Percentiles rank a stretch among this genome's conserved stretches.
phyloP scores from a whole-genome alignment of 2,113 vertebrate genomes.

The Lophochroa leadbeateri region DNA sequence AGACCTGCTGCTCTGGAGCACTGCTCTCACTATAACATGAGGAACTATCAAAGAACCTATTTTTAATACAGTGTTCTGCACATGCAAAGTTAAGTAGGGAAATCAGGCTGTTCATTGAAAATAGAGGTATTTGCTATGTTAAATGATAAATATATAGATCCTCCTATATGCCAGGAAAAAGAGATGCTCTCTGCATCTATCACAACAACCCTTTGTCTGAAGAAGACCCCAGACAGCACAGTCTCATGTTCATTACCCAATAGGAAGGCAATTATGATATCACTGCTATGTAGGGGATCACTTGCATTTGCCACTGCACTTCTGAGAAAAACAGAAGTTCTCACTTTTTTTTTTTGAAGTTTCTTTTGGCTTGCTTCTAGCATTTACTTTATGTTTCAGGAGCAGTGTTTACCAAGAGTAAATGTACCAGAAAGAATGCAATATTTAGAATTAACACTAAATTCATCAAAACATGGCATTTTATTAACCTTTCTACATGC shows the following conservation, averaged over 20 bases:
- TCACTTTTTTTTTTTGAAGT: neutral
- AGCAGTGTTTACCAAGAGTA: neutral
- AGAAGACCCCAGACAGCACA: neutral
- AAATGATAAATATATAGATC: neutral
- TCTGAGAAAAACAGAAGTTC: neutral
- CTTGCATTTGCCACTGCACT: neutral
- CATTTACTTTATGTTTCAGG: neutral
- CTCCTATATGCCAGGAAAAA: neutral
- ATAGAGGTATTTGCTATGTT: neutral
- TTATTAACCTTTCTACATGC: neutral
- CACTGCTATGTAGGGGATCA: fast-evolving
- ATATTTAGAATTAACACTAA: neutral
- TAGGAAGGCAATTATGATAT: neutral
- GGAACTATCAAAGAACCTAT: neutral
- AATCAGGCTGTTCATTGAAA: neutral
- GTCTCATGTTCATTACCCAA: neutral
- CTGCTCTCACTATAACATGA: neutral
- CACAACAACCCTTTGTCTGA: neutral
- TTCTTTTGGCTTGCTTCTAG: neutral
- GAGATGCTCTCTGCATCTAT: neutral
- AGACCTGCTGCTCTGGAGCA: neutral
- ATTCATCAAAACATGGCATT: neutral
- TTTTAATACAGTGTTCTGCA: neutral
- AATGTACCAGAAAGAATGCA: neutral
- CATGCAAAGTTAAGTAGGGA: neutral